Conservation (phyloP, 2,113 vertebrate genomes). For the Saguinus midas region DNA sequence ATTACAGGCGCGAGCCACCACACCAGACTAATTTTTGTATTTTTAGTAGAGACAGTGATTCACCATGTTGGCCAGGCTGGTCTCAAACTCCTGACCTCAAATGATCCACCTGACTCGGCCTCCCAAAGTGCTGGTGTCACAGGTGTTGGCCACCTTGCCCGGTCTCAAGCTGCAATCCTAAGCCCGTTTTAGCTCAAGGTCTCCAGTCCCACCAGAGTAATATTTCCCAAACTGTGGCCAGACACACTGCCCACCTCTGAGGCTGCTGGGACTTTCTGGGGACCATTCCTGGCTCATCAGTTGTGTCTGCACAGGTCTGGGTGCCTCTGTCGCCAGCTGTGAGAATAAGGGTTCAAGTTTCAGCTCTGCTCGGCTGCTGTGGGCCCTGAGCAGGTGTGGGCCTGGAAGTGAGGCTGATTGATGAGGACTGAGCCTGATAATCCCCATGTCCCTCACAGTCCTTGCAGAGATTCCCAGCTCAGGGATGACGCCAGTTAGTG, state of each 20-base stretch:
- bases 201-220: neutral
- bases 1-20: no score
- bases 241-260: neutral
- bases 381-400: neutral
- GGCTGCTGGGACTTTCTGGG: neutral
- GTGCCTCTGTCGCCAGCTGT: fast-evolving
- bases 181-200: neutral
- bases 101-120: no score
- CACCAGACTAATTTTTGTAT: no score
- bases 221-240: neutral
- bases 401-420: neutral
- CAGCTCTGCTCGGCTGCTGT: neutral
- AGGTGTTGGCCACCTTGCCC: no score
- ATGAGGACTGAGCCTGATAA: neutral
- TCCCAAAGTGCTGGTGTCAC: no score
- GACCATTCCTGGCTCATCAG: fast-evolving
- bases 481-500: neutral
- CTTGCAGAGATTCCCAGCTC: neutral
- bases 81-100: no score
- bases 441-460: neutral
- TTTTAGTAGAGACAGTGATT: no score
- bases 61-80: no score
- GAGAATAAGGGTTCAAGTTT: neutral
- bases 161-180: neutral
- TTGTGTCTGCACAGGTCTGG: neutral